Evolutionary conservation across 1,140 invertebrate genomes (phyloP).

Genomic region (Elymnias hypermnestra): DNA sequence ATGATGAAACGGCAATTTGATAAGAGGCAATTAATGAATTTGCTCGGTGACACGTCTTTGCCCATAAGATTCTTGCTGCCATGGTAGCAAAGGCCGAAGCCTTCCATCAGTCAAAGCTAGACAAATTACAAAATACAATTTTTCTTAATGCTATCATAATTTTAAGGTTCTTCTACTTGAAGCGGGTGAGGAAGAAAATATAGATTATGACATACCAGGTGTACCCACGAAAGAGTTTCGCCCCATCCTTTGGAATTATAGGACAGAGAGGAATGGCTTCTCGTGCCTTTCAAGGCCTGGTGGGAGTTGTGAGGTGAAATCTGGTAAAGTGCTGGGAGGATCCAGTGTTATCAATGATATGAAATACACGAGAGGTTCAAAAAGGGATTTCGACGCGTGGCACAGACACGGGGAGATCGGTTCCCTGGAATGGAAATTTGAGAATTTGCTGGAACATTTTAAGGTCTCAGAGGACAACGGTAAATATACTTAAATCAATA

Average conservation of each 20-base stretch:
- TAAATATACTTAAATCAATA: slow-evolving; percentile 28
- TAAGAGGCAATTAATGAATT: too few relatives aligned
- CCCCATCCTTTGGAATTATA: slow-evolving; percentile 63
- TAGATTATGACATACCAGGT: slow-evolving; percentile 61
- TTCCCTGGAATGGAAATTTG: slow-evolving; percentile 74
- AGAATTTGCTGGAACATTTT: slow-evolving; percentile 75
- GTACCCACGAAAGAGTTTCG: slow-evolving; percentile 58
- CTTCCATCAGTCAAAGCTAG: too few relatives aligned
- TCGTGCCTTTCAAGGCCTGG: slow-evolving; percentile 61
- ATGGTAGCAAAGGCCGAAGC: too few relatives aligned
- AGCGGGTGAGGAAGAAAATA: slow-evolving; percentile 72
- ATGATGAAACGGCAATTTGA: too few relatives aligned
- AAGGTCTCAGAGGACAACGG: slow-evolving; percentile 76
- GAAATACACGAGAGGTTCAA: slow-evolving; percentile 76
- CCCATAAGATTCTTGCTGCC: too few relatives aligned
- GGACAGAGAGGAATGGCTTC: slow-evolving; percentile 58
- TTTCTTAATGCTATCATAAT: too few relatives aligned
- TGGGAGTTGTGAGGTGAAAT: slow-evolving; percentile 69
- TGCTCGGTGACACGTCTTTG: too few relatives aligned
- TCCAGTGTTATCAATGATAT: slow-evolving; percentile 76
- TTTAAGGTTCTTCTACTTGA: slow-evolving; percentile 58
- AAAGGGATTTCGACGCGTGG: slow-evolving; percentile 77
- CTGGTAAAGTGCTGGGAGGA: slow-evolving; percentile 76
- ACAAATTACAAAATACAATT: too few relatives aligned
- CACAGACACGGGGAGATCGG: slow-evolving; percentile 62